Base-by-base conservation (phyloP, 2,113 vertebrate genomes). In the Hirundichthys speculiger region DNA sequence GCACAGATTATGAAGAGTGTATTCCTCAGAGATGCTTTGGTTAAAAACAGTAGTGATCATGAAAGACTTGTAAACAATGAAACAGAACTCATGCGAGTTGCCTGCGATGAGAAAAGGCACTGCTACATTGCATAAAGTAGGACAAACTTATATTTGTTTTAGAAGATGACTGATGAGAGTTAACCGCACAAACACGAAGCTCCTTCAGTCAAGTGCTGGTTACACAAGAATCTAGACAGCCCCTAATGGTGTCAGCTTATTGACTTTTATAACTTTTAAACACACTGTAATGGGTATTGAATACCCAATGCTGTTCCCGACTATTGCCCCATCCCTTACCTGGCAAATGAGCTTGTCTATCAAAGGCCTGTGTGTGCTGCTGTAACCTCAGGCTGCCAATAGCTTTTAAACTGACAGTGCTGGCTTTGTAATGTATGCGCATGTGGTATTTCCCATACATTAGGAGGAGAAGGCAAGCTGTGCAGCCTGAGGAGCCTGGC, bases 361-460 rank as follows among this genome's bases (percentile, higher is more conserved):
- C 66, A 74, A 82, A 86, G 71, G 62, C 30, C 30, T 85, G 58
- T 18, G 2, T 14, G 48, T 55, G 19, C 42, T 58, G 61, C 60
- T 60, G 52, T 49, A 20, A 73, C 83, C 75, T 62, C 49, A 5
- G 72, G 84, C 78, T 45, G 57, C 43, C 13, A 2, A 0, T 1
- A 49, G 48, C 79, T 74, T 81, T 84, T 73, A 12, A 41, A 2
- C 34, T 39, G 67, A 53, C 66, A 25, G 38, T 43, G 21, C 38
- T 7, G 14, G 30, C 51, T 49, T 54, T 49, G 53, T 73, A 80
- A 86, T 75, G 52, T 75, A 77, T 66, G 65, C 81, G 69, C 56
- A 41, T 50, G 56, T 83, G 76, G 50, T 80, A 69, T 83, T 88
- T 84, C 67, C 67, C 65, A 78, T 77, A 79, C 76, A 78, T 82